These are phyloP conservation scores for Silurus lanzhouensis DNA, from an alignment of 2,797 vertebrate species.

Conservation along the genomic window DNA sequence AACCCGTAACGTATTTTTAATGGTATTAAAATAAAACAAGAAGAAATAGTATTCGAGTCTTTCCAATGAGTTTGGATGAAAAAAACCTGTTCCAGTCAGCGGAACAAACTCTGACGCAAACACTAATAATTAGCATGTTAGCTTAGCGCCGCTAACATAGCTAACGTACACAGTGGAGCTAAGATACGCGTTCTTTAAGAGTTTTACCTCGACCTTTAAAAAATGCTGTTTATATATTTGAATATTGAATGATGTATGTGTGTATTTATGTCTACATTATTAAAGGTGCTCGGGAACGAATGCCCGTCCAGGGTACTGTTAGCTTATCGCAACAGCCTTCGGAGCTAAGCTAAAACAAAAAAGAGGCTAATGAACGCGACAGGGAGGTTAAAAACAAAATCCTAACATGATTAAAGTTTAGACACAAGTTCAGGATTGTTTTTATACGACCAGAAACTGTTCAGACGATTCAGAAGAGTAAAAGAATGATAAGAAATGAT, in stretches of 20 bases:
- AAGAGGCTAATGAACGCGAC: neutral
- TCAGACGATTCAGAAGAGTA: neutral
- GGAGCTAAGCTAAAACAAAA: neutral
- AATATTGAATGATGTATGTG: too few relatives aligned
- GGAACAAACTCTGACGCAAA: conserved; percentile 29
- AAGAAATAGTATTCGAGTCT: too few relatives aligned
- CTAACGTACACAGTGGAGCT: neutral
- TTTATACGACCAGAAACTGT: neutral
- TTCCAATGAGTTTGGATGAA: neutral
- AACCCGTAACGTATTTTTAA: neutral
- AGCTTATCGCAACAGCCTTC: neutral
- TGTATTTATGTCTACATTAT: too few relatives aligned
- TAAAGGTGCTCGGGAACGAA: neutral
- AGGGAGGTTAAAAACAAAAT: neutral
- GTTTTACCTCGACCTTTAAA: too few relatives aligned
- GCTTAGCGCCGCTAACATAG: neutral
- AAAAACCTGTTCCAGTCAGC: conserved; percentile 30
- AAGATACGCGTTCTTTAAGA: neutral
- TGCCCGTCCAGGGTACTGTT: neutral
- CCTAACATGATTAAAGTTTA: too few relatives aligned
- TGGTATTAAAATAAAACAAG: too few relatives aligned
- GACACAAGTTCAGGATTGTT: neutral
- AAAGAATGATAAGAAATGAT: too few relatives aligned
- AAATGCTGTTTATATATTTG: too few relatives aligned
- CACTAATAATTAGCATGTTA: conserved; percentile 14